Conservation (phyloP, 2,797 vertebrate species). For the Trachurus trachurus region DNA sequence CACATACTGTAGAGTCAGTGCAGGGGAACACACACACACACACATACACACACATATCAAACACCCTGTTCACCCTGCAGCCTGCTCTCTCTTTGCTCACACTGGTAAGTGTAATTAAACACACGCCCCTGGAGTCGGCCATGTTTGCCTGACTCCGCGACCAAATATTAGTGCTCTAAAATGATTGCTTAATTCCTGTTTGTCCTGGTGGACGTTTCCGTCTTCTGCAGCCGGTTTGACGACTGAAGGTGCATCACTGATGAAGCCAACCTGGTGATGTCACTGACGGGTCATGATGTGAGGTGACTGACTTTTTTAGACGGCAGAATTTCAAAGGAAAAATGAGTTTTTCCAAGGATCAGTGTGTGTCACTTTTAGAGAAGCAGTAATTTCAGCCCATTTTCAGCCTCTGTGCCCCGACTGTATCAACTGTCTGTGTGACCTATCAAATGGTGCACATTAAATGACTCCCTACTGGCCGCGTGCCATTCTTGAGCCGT, state of each 20-base stretch:
- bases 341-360: not conserved
- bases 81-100: conserved; percentile 21
- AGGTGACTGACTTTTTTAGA: too few species aligned
- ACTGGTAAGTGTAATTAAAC: conserved; percentile 19
- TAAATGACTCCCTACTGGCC: not conserved
- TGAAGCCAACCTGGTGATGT: not conserved
- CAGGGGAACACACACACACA: not conserved
- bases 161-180: conserved; percentile 59
- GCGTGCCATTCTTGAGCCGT: not conserved
- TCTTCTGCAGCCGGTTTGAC: not conserved
- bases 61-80: conserved; percentile 1
- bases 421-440: not conserved
- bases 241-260: not conserved
- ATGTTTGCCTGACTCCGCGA: conserved; percentile 43
- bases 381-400: not conserved
- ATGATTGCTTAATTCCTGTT: conserved; percentile 30
- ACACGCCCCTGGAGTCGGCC: not conserved
- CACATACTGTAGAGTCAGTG: not conserved
- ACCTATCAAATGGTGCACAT: not conserved
- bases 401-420: not conserved
- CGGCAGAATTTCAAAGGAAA: not conserved
- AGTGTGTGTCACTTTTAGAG: not conserved
- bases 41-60: conserved; percentile 3
- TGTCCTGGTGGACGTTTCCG: not conserved
- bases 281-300: too few species aligned